phyloP scores from a whole-genome alignment of 2,888 invertebrate species.

The Pammene aurita region DNA sequence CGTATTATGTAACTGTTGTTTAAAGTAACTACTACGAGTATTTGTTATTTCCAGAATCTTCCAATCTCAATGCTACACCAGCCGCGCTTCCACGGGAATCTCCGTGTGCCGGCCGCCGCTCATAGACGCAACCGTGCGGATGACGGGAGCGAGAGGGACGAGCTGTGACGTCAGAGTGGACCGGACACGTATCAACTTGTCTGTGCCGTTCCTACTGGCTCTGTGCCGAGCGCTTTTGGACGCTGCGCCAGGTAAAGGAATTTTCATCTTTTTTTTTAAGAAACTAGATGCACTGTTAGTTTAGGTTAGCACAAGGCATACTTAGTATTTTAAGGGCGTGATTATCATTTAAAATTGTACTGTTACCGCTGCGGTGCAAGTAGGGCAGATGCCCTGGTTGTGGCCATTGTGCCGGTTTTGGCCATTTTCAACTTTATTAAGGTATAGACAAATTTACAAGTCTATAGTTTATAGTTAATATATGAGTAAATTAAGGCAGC shows the following conservation, averaged over 20 bases:
- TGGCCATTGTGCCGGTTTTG: too few relatives aligned
- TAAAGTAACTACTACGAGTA: not conserved
- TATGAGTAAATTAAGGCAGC: too few relatives aligned
- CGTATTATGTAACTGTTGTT: not conserved
- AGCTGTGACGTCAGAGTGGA: conserved; percentile 88
- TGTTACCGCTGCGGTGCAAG: too few relatives aligned
- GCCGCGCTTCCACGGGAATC: conserved; percentile 81
- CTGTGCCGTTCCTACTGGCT: conserved; percentile 87
- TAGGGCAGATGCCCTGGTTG: too few relatives aligned
- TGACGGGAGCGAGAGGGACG: conserved; percentile 83
- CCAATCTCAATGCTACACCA: conserved; percentile 85
- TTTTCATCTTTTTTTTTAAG: not conserved
- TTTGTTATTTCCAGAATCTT: conserved; percentile 82
- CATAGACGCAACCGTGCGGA: conserved; percentile 86
- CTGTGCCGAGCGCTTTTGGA: conserved; percentile 84
- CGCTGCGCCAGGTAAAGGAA: conserved; percentile 56
- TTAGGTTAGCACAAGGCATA: too few relatives aligned
- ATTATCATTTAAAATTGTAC: too few relatives aligned
- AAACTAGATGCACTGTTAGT: not conserved
- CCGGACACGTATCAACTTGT: conserved; percentile 87
- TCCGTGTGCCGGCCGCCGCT: conserved; percentile 88
- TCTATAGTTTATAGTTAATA: too few relatives aligned
- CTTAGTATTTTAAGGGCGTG: too few relatives aligned
- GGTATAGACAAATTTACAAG: too few relatives aligned
- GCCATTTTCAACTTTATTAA: too few relatives aligned